Evolutionary conservation across 35 echinoderm and acorn worm species (phyloP).

Genomic region (Antedon bifida): DNA sequence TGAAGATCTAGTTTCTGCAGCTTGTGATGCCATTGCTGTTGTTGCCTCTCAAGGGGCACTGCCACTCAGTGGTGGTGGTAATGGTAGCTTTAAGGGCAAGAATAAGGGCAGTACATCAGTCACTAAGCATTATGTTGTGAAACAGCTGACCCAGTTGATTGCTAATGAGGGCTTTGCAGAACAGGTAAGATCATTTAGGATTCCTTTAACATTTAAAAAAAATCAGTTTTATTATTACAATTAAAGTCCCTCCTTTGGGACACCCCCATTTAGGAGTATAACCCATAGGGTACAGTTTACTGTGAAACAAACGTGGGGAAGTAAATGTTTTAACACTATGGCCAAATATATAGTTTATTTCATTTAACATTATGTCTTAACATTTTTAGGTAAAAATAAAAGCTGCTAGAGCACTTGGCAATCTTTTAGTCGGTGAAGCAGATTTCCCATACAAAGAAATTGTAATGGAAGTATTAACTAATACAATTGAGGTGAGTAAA

Average conservation of each 20-base stretch:
- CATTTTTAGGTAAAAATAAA: constrained; percentile 17
- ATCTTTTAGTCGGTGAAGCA: constrained; percentile 19
- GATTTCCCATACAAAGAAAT: constrained; percentile 33
- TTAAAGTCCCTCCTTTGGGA: too few species aligned
- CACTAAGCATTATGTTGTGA: background rate
- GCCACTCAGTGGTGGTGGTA: background rate
- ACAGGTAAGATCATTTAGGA: background rate
- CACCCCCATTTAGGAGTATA: too few species aligned
- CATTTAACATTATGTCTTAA: too few species aligned
- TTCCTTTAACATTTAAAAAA: too few species aligned
- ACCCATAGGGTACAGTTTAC: too few species aligned
- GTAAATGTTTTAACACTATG: too few species aligned
- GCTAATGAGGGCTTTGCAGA: background rate
- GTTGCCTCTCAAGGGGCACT: background rate
- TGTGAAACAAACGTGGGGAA: too few species aligned
- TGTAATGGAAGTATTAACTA: constrained; percentile 12
- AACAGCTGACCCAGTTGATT: background rate
- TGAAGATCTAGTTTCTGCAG: background rate
- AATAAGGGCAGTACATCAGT: background rate
- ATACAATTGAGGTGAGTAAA: constrained; percentile 18
- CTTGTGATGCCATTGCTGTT: background rate
- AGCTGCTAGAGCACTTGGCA: background rate
- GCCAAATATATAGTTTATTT: too few species aligned
- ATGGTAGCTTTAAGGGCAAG: background rate
- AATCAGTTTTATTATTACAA: too few species aligned